A percentile compares a stretch with the other conserved stretches of the same genome.
Evolutionary conservation across 2,888 invertebrate genomes (phyloP).

Genomic region (Blomia tropicalis): DNA sequence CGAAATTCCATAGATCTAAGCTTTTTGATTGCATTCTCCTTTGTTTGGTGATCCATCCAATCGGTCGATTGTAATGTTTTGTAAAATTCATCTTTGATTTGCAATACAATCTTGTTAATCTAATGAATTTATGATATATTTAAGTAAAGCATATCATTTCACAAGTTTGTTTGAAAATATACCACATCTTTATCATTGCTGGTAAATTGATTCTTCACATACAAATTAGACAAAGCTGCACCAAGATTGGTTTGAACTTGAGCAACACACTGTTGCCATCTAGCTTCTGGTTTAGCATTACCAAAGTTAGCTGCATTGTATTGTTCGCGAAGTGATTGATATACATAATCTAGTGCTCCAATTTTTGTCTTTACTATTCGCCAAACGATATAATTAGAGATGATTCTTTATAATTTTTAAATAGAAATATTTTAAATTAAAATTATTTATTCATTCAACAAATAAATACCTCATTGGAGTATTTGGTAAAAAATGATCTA

Average conservation of each 20-base stretch:
- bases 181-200: conserved; percentile 58
- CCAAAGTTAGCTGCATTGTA: conserved; percentile 66
- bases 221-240: conserved; percentile 45
- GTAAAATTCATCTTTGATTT: conserved; percentile 63
- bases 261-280: conserved; percentile 80
- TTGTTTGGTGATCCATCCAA: conserved; percentile 83
- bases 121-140: neutral
- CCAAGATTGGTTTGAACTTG: conserved; percentile 27
- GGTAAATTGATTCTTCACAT: conserved; percentile 70
- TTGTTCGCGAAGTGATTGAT: conserved; percentile 55
- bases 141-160: neutral
- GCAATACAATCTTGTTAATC: conserved; percentile 56
- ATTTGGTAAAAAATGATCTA: conserved; percentile 17
- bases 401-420: conserved; percentile 33
- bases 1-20: conserved; percentile 27
- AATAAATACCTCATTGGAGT: conserved; percentile 13
- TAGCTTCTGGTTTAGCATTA: conserved; percentile 45
- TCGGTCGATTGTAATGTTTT: conserved; percentile 56
- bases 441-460: neutral
- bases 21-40: conserved; percentile 27
- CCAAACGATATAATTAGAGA: conserved; percentile 87
- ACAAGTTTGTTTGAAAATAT: neutral
- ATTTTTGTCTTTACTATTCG: conserved; percentile 44
- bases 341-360: conserved; percentile 27
- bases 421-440: neutral